phyloP scores from a whole-genome alignment of 1,140 invertebrate genomes.

The Zaprionus tsacasi region DNA sequence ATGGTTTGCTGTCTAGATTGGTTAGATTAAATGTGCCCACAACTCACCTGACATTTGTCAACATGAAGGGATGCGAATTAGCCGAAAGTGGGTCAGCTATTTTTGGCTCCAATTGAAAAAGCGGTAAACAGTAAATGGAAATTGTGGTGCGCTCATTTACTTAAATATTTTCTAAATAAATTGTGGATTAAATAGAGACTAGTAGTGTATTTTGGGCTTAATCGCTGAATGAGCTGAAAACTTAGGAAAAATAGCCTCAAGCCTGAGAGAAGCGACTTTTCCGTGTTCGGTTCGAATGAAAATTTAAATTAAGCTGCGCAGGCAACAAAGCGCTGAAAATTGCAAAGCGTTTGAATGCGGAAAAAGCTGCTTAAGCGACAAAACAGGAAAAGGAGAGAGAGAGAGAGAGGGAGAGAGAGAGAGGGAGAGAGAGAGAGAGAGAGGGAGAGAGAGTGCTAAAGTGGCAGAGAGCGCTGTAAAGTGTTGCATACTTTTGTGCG shows the following conservation, averaged over 20 bases:
- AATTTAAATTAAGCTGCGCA: conserved; percentile 6
- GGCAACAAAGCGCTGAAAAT: conserved; percentile 1
- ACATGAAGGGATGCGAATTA: neutral
- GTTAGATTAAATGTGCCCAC: neutral
- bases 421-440: neutral
- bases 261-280: neutral
- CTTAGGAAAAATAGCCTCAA: neutral
- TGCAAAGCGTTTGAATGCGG: neutral
- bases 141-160: neutral
- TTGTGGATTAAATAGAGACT: neutral
- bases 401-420: neutral
- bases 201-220: neutral
- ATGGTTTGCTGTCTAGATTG: conserved; percentile 19
- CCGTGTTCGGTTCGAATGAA: neutral
- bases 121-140: neutral
- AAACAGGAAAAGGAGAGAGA: neutral
- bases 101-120: neutral
- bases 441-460: neutral
- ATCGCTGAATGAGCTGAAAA: neutral
- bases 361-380: conserved; percentile 1
- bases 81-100: neutral
- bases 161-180: neutral
- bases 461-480: neutral
- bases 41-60: conserved; percentile 36
- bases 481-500: conserved; percentile 43